Evolutionary conservation across 2,888 invertebrate species (phyloP).

Genomic region (Diarsia brunnea): DNA sequence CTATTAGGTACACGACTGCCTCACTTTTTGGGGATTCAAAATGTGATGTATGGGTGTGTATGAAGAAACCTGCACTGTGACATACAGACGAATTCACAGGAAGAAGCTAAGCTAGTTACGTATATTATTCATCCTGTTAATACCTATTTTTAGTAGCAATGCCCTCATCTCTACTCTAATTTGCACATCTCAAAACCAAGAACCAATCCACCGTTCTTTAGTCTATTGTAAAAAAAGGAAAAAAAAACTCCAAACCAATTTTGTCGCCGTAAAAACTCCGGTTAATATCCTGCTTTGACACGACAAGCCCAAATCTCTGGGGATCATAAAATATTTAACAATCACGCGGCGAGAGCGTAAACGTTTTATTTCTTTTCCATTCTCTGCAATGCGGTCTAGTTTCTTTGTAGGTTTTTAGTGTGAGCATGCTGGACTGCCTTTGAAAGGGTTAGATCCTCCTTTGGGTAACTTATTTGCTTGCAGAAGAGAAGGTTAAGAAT

Average conservation of each 20-base stretch:
- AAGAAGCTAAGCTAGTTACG: background rate
- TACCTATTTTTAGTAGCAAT: background rate
- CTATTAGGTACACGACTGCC: too few species aligned
- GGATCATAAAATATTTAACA: conserved; percentile 81
- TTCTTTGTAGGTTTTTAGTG: conserved; percentile 53
- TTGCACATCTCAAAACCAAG: background rate
- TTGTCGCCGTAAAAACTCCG: conserved; percentile 57
- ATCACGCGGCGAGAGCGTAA: conserved; percentile 73
- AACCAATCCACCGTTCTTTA: conserved; percentile 6
- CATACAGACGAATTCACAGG: background rate
- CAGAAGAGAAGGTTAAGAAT: background rate
- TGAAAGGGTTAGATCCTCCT: background rate
- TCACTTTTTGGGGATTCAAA: too few species aligned
- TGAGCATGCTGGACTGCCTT: conserved; percentile 2
- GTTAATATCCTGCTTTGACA: conserved; percentile 68
- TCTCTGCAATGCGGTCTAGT: conserved; percentile 77
- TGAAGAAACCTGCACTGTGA: background rate
- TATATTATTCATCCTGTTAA: background rate
- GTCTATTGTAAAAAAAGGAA: conserved; percentile 35
- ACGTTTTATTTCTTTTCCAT: conserved; percentile 76
- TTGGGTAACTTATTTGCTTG: background rate
- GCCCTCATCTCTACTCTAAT: background rate
- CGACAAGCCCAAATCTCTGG: conserved; percentile 69
- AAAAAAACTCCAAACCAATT: conserved; percentile 59
- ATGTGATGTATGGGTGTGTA: too few species aligned